Conservation (phyloP, 1,140 invertebrate species). For the Anthonomus grandis region DNA sequence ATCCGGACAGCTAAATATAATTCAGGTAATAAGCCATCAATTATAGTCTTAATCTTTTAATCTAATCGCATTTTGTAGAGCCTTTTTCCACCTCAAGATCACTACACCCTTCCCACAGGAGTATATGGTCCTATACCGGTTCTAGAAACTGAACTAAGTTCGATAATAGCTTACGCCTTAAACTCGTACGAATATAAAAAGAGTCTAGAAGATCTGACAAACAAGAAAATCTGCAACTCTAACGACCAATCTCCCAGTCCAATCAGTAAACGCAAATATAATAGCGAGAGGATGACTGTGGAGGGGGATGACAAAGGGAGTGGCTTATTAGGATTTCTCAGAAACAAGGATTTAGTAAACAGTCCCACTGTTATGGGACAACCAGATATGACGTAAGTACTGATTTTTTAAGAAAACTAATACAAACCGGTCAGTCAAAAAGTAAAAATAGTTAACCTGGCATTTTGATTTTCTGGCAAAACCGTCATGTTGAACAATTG, state of each 20-base stretch:
- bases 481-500: no score
- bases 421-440: no score
- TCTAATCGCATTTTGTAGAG: conserved; percentile 42
- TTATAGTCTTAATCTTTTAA: background rate
- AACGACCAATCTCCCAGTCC: conserved; percentile 52
- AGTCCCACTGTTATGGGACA: no score
- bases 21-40: conserved; percentile 50
- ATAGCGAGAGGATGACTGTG: conserved; percentile 47
- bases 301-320: conserved; percentile 50
- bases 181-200: conserved; percentile 69
- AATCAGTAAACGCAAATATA: conserved; percentile 49
- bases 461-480: no score
- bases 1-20: conserved; percentile 41
- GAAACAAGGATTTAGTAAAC: conserved; percentile 46
- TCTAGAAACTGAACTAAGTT: conserved; percentile 82
- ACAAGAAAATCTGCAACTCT: conserved; percentile 41
- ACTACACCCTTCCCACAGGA: conserved; percentile 58
- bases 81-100: conserved; percentile 63
- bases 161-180: conserved; percentile 84
- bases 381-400: no score
- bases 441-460: no score
- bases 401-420: no score
- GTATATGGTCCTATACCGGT: conserved; percentile 71
- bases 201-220: conserved; percentile 54
- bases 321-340: conserved; percentile 52